Conservation (phyloP, 2,797 vertebrate genomes). For the Sebastes diaconus region DNA sequence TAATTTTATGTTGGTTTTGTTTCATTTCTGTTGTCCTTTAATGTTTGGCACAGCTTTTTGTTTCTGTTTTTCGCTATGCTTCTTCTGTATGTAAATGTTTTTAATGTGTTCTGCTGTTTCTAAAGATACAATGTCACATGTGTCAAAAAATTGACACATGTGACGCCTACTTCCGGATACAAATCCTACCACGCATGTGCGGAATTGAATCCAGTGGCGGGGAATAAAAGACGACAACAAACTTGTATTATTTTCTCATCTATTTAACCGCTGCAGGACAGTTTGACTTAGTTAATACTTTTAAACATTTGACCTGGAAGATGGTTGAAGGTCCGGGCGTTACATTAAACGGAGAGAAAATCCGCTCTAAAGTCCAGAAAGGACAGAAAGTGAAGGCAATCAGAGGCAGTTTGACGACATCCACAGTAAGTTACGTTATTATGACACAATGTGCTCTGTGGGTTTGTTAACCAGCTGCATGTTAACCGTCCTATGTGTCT, state of each 20-base stretch:
- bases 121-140: too few species aligned
- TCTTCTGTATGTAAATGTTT: too few species aligned
- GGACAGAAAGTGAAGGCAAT: conserved; percentile 82
- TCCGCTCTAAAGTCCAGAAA: conserved; percentile 80
- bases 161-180: conserved; percentile 24
- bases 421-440: conserved; percentile 35
- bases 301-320: accelerated
- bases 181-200: conserved; percentile 58
- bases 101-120: too few species aligned
- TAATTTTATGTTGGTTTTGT: too few species aligned
- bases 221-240: not conserved
- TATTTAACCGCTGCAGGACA: not conserved
- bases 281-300: not conserved
- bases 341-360: conserved; percentile 86
- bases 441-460: not conserved
- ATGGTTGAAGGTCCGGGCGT: conserved; percentile 94
- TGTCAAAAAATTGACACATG: accelerated
- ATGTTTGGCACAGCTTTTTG: too few species aligned
- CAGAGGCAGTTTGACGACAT: conserved; percentile 59
- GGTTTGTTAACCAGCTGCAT: not conserved
- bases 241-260: not conserved
- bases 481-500: not conserved
- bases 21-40: too few species aligned
- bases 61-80: too few species aligned
- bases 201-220: conserved; percentile 47